Base-by-base conservation (phyloP, 30 jellyfish, hydroid and myxozoan species). In the Phacellophora camtschatica region DNA sequence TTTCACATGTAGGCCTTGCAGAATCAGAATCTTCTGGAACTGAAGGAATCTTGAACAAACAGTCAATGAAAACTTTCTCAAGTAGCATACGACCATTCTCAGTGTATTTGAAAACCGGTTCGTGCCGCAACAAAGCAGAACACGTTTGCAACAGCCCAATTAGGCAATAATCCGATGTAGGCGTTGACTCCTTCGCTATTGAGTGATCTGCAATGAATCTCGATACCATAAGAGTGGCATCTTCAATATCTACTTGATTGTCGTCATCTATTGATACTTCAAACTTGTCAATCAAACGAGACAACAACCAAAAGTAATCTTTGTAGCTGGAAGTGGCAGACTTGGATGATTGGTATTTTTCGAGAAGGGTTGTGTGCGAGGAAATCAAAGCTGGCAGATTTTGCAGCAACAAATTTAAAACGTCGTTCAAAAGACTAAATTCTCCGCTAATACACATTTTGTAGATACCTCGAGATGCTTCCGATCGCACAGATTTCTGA, bases 401-500 rank as follows among this genome's bases (percentile, higher is more conserved):
- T 8, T 72, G 89, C 29, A 93, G 77, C 33, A 93, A 50, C 10
- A 85, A 54, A 55, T 67, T 69, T 31, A 93, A 71, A 23, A 93
- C 97, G 42, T 61, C 82, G 32, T 85, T 59, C 42, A 86, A 61
- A 1, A 87, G 87, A 56, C 56, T 46, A 3, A 43, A 45, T 18
- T 88, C 89, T 41, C 97, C 97, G 35, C 99, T 86, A 64, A 93
- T 76, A 58, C 99, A 93, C 95, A 93, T 85, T 46, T 93, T 93
- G 83, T 86, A 93, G 36, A 93, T 74, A n/a, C 99, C 99, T 53
- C 96, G 94, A 4, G 99, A 82, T 53, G 97, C 99, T 53, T 93
- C 99, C n/a, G 95, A 66, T 15, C 99, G 95, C 10, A 93, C 99
- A 3, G 99, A 93, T 81, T 85, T 82, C 99, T 93, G 48, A n/a